phyloP scores from a whole-genome alignment of 2,113 vertebrate species.

The Phylloscopus trochilus region DNA sequence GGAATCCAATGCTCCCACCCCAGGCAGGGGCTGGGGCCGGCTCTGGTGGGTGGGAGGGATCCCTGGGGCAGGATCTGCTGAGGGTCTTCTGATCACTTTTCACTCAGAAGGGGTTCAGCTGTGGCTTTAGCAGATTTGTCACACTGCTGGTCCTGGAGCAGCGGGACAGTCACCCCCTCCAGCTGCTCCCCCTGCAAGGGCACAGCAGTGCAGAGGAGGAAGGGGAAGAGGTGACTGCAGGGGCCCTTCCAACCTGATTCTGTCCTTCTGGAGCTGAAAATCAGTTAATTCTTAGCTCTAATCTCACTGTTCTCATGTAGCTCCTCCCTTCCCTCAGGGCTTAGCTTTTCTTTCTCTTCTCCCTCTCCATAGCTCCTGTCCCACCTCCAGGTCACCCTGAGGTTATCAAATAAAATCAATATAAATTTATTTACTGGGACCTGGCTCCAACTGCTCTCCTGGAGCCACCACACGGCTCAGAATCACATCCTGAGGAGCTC shows the following conservation, averaged over 20 bases:
- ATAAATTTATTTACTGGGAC: background rate
- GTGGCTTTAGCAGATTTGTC: background rate
- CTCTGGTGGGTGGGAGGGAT: background rate
- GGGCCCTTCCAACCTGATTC: background rate
- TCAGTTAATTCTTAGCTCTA: background rate
- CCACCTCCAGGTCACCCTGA: background rate
- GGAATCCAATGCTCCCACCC: background rate
- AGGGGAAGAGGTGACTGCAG: background rate
- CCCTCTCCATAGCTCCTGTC: background rate
- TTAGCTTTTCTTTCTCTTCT: background rate
- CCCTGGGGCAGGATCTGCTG: background rate
- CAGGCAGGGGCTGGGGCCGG: background rate
- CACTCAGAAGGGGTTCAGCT: background rate
- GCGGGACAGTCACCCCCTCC: background rate
- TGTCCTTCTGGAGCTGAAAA: background rate
- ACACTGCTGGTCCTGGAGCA: background rate
- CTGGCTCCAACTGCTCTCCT: background rate
- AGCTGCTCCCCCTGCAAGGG: background rate
- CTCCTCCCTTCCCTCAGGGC: background rate
- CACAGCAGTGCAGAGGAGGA: background rate
- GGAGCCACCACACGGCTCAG: background rate
- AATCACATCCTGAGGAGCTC: fast-evolving
- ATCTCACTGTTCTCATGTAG: background rate
- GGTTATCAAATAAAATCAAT: background rate
- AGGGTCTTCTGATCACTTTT: background rate